These are phyloP conservation scores for Lasiurus cinereus DNA, from an alignment of 2,113 vertebrate species.

Conservation along the genomic window DNA sequence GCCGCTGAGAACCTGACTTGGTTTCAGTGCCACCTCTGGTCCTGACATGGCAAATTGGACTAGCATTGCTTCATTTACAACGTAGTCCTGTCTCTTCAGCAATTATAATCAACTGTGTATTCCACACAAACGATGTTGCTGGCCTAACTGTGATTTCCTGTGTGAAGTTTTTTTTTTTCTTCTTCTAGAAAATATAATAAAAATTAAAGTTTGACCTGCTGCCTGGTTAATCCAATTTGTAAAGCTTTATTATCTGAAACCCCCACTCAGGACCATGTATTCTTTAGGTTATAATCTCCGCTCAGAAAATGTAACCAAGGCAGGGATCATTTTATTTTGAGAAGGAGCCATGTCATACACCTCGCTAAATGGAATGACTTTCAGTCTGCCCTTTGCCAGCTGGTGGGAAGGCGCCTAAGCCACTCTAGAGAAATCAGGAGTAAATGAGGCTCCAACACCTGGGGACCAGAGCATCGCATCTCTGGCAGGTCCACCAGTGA, in stretches of 20 bases:
- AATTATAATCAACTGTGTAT: conserved; percentile 28
- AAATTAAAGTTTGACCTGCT: conserved; percentile 5
- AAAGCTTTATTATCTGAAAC: conserved; percentile 57
- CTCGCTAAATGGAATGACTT: background rate
- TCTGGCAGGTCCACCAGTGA: background rate
- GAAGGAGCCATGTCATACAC: background rate
- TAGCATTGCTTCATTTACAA: conserved; percentile 4
- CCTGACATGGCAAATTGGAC: background rate
- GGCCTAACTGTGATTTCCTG: background rate
- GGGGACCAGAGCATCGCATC: background rate
- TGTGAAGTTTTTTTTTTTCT: background rate
- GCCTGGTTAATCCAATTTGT: background rate
- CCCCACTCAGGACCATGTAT: conserved; percentile 18
- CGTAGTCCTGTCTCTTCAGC: background rate
- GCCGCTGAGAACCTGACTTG: background rate
- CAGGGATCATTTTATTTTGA: conserved; percentile 13
- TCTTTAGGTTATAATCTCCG: conserved; percentile 50
- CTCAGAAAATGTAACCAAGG: conserved; percentile 16
- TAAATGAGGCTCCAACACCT: background rate
- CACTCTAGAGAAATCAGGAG: background rate
- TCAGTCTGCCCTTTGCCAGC: background rate
- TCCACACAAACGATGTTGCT: conserved; percentile 42
- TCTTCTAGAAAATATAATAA: conserved; percentile 25
- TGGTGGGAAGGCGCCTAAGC: background rate
- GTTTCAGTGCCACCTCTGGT: background rate